Percentiles rank a stretch among this genome's conserved stretches.
These are phyloP conservation scores for Fragum fragum DNA, from an alignment of 2,888 invertebrate genomes.

Conservation along the genomic window DNA sequence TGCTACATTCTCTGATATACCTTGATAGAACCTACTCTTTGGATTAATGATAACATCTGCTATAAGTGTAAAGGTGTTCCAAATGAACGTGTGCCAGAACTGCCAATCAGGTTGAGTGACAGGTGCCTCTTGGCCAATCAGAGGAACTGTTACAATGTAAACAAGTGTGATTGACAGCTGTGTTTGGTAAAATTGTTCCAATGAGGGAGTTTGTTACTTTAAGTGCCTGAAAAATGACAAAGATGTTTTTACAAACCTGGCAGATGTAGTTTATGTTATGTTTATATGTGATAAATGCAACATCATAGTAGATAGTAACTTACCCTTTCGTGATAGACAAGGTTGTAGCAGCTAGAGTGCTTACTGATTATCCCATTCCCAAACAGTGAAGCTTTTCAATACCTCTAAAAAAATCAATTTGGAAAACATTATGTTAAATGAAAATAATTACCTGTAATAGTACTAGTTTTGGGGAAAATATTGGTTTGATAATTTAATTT, in stretches of 20 bases:
- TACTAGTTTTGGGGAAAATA: too few relatives aligned
- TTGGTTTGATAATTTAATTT: too few relatives aligned
- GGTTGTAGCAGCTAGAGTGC: too few relatives aligned
- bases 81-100: slow-evolving; percentile 45
- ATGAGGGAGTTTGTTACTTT: background rate
- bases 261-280: slow-evolving; percentile 15
- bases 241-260: background rate
- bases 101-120: slow-evolving; percentile 64
- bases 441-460: too few relatives aligned
- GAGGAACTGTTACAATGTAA: slow-evolving; percentile 37
- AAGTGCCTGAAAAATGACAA: background rate
- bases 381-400: too few relatives aligned
- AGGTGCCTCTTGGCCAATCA: slow-evolving; percentile 45
- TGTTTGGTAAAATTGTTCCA: background rate
- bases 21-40: slow-evolving; percentile 22
- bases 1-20: slow-evolving; percentile 30
- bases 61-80: slow-evolving; percentile 36
- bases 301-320: slow-evolving; percentile 21
- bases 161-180: slow-evolving; percentile 39
- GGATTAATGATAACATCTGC: slow-evolving; percentile 54
- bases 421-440: too few relatives aligned
- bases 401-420: too few relatives aligned
- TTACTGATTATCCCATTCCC: too few relatives aligned
- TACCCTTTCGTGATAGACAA: background rate
- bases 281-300: slow-evolving; percentile 36